These are phyloP conservation scores for Archips xylosteana DNA, from an alignment of 2,888 invertebrate species.

Conservation along the genomic window DNA sequence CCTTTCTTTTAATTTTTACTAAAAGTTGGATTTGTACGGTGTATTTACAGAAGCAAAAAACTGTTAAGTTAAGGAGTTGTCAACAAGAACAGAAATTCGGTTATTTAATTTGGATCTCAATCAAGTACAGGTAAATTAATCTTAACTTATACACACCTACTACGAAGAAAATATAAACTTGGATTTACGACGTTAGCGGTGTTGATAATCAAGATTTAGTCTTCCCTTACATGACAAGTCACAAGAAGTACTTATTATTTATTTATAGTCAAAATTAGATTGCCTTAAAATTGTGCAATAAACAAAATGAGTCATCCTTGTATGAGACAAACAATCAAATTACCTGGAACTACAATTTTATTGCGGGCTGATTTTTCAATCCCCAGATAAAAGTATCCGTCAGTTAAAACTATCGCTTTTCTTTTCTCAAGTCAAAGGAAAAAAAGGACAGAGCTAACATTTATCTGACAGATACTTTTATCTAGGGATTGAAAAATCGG, in stretches of 20 bases:
- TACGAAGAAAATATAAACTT: not conserved
- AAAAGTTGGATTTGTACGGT: not conserved
- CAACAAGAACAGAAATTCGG: constrained; percentile 45
- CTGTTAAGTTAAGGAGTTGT: not conserved
- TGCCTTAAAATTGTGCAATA: constrained; percentile 22
- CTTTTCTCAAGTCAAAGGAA: too few species aligned
- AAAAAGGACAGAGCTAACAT: too few species aligned
- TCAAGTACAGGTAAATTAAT: not conserved
- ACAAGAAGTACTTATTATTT: too few species aligned
- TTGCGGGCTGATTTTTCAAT: too few species aligned
- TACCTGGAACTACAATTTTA: not conserved
- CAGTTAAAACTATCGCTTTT: too few species aligned
- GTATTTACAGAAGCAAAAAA: too few species aligned
- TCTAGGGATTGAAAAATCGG: too few species aligned
- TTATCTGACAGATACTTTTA: too few species aligned
- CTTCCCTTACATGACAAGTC: not conserved
- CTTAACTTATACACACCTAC: not conserved
- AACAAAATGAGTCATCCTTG: constrained; percentile 27
- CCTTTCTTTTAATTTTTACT: not conserved
- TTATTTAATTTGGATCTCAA: not conserved
- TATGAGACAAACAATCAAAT: not conserved
- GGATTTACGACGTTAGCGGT: not conserved
- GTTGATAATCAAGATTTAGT: not conserved
- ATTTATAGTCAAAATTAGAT: not conserved
- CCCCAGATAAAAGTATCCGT: too few species aligned